Evolutionary conservation across 37 sponge, comb jelly and placozoan genomes (phyloP).

Genomic region (Halichondria panicea): DNA sequence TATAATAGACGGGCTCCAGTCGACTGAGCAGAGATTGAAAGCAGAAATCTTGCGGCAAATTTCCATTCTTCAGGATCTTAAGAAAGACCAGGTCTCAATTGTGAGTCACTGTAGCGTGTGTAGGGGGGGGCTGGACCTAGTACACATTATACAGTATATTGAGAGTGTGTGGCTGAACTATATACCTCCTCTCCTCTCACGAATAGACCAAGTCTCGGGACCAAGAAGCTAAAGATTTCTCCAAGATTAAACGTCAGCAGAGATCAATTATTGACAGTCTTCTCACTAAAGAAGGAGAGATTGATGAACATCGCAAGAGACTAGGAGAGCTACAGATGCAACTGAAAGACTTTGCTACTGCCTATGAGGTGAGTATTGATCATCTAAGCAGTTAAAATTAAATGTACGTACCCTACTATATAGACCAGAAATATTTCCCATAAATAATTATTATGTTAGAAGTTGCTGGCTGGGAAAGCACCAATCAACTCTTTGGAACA

Average conservation of each 20-base stretch:
- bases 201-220: constrained; percentile 62
- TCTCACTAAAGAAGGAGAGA: constrained; percentile 26
- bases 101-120: constrained; percentile 10
- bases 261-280: constrained; percentile 18
- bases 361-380: constrained; percentile 48
- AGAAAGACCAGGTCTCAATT: constrained; percentile 50
- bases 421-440: background rate
- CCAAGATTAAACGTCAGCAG: constrained; percentile 36
- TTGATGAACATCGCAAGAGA: constrained; percentile 59
- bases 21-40: constrained; percentile 27
- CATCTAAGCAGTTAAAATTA: background rate
- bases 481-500: constrained; percentile 11
- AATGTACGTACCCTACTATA: background rate
- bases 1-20: constrained; percentile 1
- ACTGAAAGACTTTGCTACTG: constrained; percentile 49
- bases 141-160: too few relatives aligned
- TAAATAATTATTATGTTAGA: background rate
- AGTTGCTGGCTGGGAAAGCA: constrained; percentile 7
- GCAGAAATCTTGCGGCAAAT: constrained; percentile 2
- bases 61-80: constrained; percentile 27
- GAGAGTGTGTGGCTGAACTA: background rate
- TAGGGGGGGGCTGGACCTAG: too few relatives aligned
- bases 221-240: constrained; percentile 29
- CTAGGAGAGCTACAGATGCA: constrained; percentile 48
- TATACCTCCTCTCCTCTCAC: background rate